Evolutionary conservation across 1,140 invertebrate genomes (phyloP), one percentile per base, ranked within the genome.

Genomic region (Ceratoteleas bidentatus): DNA sequence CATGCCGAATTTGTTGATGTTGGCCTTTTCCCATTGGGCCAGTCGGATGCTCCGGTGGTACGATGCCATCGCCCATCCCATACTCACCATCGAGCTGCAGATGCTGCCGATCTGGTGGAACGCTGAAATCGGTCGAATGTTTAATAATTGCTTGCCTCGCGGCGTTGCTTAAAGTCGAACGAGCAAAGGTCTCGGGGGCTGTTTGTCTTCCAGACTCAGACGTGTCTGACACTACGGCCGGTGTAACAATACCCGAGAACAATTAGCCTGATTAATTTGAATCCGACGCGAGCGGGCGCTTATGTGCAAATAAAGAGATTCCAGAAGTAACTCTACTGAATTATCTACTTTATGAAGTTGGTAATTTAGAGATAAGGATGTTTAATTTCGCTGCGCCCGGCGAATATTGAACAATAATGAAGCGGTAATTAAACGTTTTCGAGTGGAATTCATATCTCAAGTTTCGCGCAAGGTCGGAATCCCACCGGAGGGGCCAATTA

Each of bases 61-160:
- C 32, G 94, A 95, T 0, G 95, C 95, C 88, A 98, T 93, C n/a
- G 95, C 95, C 96, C 96, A 97, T 0, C 96, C 95, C 93, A 98
- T 95, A 65, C 96, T 96, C 2, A 94, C 89, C 76, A 97, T 92
- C 0, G 96, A 97, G 56, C 95, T 95, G 6, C 91, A 88, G 57
- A 96, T 94, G 3, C 95, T 96, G 49, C 94, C 89, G n/a, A 93
- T 86, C 87, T 96, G 95, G 87, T 95, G 94, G 3, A 95, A 85
- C 90, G 93, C 93, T 95, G 83, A 49, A 90, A 92, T 82, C n/a
- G 33, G 61, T 78, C 58, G 87, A 52, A 74, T 62, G 45, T 38
- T 36, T 75, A 56, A 79, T 83, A 53, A 73, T 57, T 16, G 43
- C 52, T 66, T 15, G 47, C 54, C 34, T 11, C 14, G 3, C 5